Evolutionary conservation across 2,113 vertebrate genomes (phyloP).

Genomic region (Anoplopoma fimbria): DNA sequence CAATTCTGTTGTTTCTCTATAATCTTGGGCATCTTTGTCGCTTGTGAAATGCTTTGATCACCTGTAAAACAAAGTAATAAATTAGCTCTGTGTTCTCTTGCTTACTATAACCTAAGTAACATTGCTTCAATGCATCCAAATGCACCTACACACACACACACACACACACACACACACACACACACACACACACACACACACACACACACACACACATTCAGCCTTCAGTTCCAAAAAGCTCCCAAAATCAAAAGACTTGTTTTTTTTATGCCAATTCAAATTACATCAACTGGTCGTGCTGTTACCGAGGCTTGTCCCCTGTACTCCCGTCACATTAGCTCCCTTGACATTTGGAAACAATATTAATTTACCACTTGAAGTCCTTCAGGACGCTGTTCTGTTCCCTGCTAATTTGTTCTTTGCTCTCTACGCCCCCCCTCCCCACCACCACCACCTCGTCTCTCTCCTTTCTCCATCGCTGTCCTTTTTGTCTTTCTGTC

Average conservation of each 20-base stretch:
- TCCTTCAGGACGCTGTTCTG: slow-evolving; percentile 41
- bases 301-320: background rate
- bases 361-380: slow-evolving; percentile 56
- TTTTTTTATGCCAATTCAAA: slow-evolving; percentile 1
- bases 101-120: background rate
- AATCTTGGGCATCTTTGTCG: background rate
- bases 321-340: slow-evolving; percentile 18
- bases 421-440: background rate
- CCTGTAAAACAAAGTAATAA: background rate
- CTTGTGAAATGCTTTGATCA: background rate
- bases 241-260: background rate
- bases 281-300: background rate
- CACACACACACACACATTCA: too few relatives aligned
- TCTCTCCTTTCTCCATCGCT: slow-evolving; percentile 4
- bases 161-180: too few relatives aligned
- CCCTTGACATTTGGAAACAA: slow-evolving; percentile 50
- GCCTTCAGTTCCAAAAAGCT: background rate
- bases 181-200: too few relatives aligned
- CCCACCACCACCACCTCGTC: background rate
- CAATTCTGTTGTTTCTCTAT: background rate
- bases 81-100: background rate
- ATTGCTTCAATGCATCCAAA: background rate
- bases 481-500: slow-evolving; percentile 13
- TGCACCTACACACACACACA: too few relatives aligned
- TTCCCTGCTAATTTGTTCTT: slow-evolving; percentile 52